Evolutionary conservation across 2,113 vertebrate species (phyloP), one percentile per base, ranked within the genome.

Genomic region (Gadus chalcogrammus): DNA sequence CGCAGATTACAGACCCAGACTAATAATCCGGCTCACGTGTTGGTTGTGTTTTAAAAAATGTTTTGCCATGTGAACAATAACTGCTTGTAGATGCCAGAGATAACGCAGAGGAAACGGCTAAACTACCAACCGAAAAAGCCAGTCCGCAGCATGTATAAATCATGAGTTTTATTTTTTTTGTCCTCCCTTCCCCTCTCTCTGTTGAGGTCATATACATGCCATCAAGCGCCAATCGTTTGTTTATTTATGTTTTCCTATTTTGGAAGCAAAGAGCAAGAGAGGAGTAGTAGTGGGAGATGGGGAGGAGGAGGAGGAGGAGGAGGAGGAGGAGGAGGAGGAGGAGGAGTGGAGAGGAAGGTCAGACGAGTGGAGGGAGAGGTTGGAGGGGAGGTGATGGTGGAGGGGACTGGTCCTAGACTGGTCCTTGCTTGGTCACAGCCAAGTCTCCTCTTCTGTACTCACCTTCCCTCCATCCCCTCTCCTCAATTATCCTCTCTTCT

Each of bases 211-310:
- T 48, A 91, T 93, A 88, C 67, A 71, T 71, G 73, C 84, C 83
- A 92, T 92, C 88, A 75, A 80, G 74, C 84, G 79, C 84, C 77
- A 78, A 65, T 82, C 65, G 52, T 86, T 84, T 81, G 86, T 86
- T 86, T 88, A 88, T 89, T 88, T 84, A 83, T 85, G 84, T 79
- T 85, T 74, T 82, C 79, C 79, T 84, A 82, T 89, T 86, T 88
- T 77, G 84, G 82, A 85, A 86, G 84, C 77, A 66, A 81, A 83
- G 82, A 68, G 70, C 68, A 64, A 62, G 74, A 80, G 81, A 80
- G 82, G 77, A 67, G 74, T 78, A 83, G 82, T 65, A 70, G 74
- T 78, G 85, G 80, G 82, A 82, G 77, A 71, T 42, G 75, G 63
- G 67, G 74, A 42, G 62, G 67, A 67, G 42, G 8, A 13, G 12